These are phyloP conservation scores for Dynastes grantii DNA, from an alignment of 2,888 invertebrate genomes.

Conservation along the genomic window DNA sequence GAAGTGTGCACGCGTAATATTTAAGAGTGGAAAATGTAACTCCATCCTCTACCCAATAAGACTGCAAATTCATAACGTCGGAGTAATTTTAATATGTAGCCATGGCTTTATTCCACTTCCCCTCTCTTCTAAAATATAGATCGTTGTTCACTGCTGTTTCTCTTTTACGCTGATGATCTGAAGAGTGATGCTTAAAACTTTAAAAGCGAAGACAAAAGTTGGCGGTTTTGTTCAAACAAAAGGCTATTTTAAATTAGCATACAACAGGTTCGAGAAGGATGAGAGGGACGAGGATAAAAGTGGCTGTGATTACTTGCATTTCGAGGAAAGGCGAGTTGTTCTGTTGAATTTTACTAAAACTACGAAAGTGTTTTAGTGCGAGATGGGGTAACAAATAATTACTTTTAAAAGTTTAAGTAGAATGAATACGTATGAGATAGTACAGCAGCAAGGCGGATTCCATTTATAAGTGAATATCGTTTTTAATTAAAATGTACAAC, in stretches of 20 bases:
- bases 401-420: conserved; percentile 45
- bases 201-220: conserved; percentile 57
- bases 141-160: neutral
- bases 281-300: conserved; percentile 38
- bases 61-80: conserved; percentile 55
- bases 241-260: conserved; percentile 64
- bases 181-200: conserved; percentile 62
- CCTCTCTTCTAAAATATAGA: neutral
- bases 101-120: neutral
- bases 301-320: conserved; percentile 30
- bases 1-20: neutral
- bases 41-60: no score
- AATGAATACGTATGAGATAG: conserved; percentile 13
- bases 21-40: neutral
- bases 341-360: conserved; percentile 8
- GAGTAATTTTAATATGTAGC: conserved; percentile 65
- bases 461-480: conserved; percentile 23
- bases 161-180: conserved; percentile 57
- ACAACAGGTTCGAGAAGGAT: conserved; percentile 61
- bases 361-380: conserved; percentile 36
- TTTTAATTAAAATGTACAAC: conserved; percentile 37
- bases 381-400: conserved; percentile 45
- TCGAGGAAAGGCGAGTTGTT: conserved; percentile 13
- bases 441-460: conserved; percentile 1
- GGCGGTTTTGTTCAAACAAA: conserved; percentile 62